These are phyloP conservation scores for Sialia sialis DNA, from an alignment of 2,113 vertebrate species.

Conservation along the genomic window DNA sequence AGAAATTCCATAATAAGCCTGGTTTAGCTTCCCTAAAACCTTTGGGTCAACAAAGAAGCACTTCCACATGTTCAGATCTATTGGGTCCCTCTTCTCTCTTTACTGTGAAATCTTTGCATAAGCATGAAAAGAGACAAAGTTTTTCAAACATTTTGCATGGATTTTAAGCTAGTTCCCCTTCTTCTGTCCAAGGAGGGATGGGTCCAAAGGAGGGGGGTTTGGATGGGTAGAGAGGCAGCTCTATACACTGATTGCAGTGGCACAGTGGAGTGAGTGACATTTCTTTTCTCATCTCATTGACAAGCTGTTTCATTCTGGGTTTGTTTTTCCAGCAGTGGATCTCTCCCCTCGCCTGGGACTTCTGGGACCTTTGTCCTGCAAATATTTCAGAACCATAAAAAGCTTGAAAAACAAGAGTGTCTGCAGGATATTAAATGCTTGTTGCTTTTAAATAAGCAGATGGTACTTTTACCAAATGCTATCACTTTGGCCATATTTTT, in stretches of 20 bases:
- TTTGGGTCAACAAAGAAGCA: not conserved
- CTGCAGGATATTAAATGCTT: not conserved
- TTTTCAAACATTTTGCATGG: not conserved
- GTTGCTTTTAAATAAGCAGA: slow-evolving; percentile 19
- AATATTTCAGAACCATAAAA: slow-evolving; percentile 16
- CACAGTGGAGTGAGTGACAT: not conserved
- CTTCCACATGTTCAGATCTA: slow-evolving; percentile 9
- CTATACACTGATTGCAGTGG: fast-evolving
- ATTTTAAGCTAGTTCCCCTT: not conserved
- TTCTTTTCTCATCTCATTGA: not conserved
- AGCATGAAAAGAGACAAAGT: not conserved
- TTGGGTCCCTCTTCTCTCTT: not conserved
- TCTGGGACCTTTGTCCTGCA: slow-evolving; percentile 26
- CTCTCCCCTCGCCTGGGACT: not conserved
- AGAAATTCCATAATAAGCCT: slow-evolving; percentile 28
- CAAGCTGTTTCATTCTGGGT: not conserved
- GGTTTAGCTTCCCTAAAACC: slow-evolving; percentile 33
- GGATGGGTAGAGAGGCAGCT: not conserved
- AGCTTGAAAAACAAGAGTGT: not conserved
- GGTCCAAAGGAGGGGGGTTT: not conserved
- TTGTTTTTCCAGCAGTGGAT: not conserved
- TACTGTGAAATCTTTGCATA: not conserved
- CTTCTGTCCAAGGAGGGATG: not conserved
- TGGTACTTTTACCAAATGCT: not conserved
- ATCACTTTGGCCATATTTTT: not conserved